A percentile compares a stretch with the other conserved stretches of the same genome.
phyloP scores from a whole-genome alignment of 2,113 vertebrate species.

The Salvelinus alpinus region DNA sequence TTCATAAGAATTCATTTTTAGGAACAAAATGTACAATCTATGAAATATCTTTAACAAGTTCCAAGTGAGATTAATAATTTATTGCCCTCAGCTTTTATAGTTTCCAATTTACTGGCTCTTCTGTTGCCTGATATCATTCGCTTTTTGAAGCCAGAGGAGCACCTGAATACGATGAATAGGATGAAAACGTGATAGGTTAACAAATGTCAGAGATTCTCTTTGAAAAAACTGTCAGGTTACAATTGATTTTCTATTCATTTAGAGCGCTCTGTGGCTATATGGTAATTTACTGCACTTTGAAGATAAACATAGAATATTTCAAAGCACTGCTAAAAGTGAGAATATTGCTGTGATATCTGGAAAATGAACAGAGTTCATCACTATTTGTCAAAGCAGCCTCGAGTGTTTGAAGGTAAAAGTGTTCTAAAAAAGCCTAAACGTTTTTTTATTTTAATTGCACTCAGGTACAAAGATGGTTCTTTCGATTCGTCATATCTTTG shows the following conservation, averaged over 20 bases:
- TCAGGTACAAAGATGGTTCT: too few species aligned
- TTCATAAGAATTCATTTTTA: not conserved
- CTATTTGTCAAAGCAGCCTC: not conserved
- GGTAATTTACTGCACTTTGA: slow-evolving; percentile 2
- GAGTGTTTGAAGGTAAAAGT: too few species aligned
- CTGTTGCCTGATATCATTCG: too few species aligned
- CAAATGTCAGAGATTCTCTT: slow-evolving; percentile 13
- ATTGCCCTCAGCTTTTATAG: slow-evolving; percentile 3
- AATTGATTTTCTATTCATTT: too few species aligned
- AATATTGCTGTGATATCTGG: not conserved
- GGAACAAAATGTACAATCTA: not conserved
- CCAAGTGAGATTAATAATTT: slow-evolving; percentile 24
- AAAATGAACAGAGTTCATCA: not conserved
- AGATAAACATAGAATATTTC: slow-evolving; percentile 4
- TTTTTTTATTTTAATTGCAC: too few species aligned
- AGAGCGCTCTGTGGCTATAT: not conserved
- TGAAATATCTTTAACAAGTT: not conserved
- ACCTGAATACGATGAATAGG: not conserved
- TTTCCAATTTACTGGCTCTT: not conserved
- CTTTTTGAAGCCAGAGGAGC: not conserved
- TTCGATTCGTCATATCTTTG: too few species aligned
- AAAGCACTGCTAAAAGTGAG: not conserved
- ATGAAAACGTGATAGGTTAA: slow-evolving; percentile 6
- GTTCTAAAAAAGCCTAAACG: too few species aligned
- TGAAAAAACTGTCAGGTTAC: not conserved